phyloP scores from a whole-genome alignment of 2,113 vertebrate species.

The Pelodiscus sinensis region DNA sequence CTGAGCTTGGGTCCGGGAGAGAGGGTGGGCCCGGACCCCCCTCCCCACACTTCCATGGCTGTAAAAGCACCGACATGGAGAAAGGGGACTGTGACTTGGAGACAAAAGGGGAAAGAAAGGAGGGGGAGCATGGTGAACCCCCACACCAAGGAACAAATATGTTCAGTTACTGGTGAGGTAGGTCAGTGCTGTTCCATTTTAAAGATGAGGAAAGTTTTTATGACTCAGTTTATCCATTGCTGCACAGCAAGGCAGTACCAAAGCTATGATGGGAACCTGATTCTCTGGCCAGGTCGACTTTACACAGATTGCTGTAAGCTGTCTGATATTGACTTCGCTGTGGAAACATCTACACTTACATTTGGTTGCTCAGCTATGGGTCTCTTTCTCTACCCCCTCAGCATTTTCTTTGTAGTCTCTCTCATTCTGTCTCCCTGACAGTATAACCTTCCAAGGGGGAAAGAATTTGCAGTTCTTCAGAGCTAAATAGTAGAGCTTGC shows the following conservation, averaged over 20 bases:
- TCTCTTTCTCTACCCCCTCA: not conserved
- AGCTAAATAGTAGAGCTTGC: not conserved
- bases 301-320: not conserved
- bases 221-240: not conserved
- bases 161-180: not conserved
- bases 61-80: no score
- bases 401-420: not conserved
- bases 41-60: no score
- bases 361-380: not conserved
- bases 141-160: not conserved
- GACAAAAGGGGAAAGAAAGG: no score
- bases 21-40: no score
- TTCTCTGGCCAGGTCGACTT: not conserved
- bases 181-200: not conserved
- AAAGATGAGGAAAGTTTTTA: not conserved
- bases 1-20: no score
- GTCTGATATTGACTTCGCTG: not conserved
- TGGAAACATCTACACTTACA: not conserved
- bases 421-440: not conserved
- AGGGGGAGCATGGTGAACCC: no score
- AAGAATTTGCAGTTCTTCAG: no score
- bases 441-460: no score
- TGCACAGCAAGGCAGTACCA: not conserved
- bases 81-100: no score
- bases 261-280: not conserved